Evolutionary conservation across 2,888 invertebrate genomes (phyloP).

Genomic region (Dicyrtomina minuta): DNA sequence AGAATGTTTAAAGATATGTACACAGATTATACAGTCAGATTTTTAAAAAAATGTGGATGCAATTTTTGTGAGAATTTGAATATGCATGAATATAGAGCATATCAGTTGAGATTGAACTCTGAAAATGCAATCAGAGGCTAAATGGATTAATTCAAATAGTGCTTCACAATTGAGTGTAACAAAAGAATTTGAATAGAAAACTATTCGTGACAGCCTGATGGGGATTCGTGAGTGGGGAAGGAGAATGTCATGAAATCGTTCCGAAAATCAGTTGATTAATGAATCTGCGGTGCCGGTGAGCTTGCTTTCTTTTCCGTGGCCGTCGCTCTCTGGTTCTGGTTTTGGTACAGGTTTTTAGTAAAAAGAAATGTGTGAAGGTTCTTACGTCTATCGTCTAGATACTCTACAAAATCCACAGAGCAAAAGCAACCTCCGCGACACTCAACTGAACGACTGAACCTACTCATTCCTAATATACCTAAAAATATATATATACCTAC

Average conservation of each 20-base stretch:
- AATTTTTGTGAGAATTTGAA: no score
- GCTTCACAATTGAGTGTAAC: constrained; percentile 2
- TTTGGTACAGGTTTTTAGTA: background rate
- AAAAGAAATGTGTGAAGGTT: constrained; percentile 6
- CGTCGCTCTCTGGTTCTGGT: background rate
- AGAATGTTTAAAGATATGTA: no score
- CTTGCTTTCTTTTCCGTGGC: background rate
- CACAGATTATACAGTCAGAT: no score
- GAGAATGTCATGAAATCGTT: constrained; percentile 35
- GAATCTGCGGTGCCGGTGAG: constrained; percentile 27
- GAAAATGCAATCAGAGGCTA: constrained; percentile 10
- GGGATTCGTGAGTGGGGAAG: constrained; percentile 28
- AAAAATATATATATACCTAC: no score
- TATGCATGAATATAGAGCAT: no score
- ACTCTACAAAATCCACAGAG: no score
- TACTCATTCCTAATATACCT: no score
- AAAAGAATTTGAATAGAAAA: constrained; percentile 28
- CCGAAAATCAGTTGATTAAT: constrained; percentile 33
- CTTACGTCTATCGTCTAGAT: no score
- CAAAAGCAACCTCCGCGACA: no score
- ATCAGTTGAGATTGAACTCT: background rate
- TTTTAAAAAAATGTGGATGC: no score
- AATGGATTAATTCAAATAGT: constrained; percentile 19
- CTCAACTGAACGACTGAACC: background rate
- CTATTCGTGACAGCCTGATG: constrained; percentile 25